phyloP scores from a whole-genome alignment of 1,140 invertebrate species.

The Meloidogyne chitwoodi region DNA sequence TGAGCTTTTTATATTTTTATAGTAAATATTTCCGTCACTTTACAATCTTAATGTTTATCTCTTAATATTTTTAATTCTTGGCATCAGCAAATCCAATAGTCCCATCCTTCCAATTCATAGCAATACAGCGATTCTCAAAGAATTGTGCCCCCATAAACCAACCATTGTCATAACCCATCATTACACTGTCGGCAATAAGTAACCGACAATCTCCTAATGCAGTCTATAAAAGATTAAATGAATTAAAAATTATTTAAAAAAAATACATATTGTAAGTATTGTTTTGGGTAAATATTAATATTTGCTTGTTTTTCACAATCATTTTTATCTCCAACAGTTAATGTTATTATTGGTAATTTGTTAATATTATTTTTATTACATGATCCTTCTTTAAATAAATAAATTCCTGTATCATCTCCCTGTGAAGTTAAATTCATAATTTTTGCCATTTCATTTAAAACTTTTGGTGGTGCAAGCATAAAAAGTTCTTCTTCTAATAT shows the following conservation, averaged over 20 bases:
- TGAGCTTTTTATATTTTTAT: too few relatives aligned
- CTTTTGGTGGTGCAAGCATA: background rate
- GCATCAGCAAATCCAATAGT: background rate
- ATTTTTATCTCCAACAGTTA: background rate
- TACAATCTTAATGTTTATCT: too few relatives aligned
- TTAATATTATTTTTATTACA: background rate
- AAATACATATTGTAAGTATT: background rate
- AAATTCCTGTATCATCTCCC: background rate
- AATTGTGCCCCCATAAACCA: background rate
- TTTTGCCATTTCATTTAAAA: background rate
- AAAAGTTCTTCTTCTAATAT: background rate
- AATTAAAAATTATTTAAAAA: background rate
- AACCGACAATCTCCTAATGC: background rate
- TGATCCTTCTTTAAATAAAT: background rate
- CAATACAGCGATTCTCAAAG: background rate
- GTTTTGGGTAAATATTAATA: background rate
- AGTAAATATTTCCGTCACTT: background rate
- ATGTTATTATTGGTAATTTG: background rate
- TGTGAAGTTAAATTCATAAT: background rate
- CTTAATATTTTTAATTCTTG: background rate
- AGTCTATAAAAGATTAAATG: background rate
- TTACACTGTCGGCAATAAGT: background rate
- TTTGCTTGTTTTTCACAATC: background rate
- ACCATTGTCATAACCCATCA: background rate
- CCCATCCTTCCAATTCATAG: background rate